Evolutionary conservation across 1,140 invertebrate species (phyloP).

Genomic region (Thalassaphorura encarpata): DNA sequence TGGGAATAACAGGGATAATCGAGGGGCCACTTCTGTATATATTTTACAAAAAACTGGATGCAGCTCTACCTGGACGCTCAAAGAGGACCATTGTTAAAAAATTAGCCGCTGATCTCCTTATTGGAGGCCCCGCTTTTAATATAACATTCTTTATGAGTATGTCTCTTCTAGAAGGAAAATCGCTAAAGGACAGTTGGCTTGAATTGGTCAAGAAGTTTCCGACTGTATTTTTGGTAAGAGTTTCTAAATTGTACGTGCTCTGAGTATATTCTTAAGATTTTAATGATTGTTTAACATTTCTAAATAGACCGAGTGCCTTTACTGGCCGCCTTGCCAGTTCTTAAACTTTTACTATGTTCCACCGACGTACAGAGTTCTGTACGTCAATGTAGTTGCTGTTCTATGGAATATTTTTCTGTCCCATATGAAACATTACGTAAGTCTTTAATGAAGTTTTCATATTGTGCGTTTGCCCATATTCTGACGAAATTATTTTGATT

Average conservation of each 20-base stretch:
- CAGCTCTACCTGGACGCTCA: slow-evolving; percentile 50
- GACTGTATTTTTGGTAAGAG: slow-evolving; percentile 52
- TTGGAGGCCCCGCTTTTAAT: slow-evolving; percentile 63
- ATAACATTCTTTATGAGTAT: slow-evolving; percentile 60
- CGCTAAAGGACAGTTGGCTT: slow-evolving; percentile 41
- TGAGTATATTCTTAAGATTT: no score
- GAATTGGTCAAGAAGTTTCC: slow-evolving; percentile 58
- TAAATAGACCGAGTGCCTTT: slow-evolving; percentile 62
- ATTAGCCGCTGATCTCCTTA: slow-evolving; percentile 57
- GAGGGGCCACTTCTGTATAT: slow-evolving; percentile 65
- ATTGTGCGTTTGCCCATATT: no score
- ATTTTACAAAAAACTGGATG: slow-evolving; percentile 66
- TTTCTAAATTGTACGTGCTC: no score
- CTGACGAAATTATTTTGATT: no score
- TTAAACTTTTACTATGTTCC: slow-evolving; percentile 68
- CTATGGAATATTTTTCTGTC: slow-evolving; percentile 70
- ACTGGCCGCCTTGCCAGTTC: slow-evolving; percentile 74
- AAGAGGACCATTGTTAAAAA: slow-evolving; percentile 52
- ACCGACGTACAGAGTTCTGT: slow-evolving; percentile 63
- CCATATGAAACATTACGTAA: slow-evolving; percentile 49
- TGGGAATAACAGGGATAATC: slow-evolving; percentile 57
- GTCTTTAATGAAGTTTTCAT: no score
- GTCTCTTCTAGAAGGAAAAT: slow-evolving; percentile 53
- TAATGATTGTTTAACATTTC: no score
- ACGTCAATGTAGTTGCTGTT: slow-evolving; percentile 64